Evolutionary conservation across 2,113 vertebrate species (phyloP).

Genomic region (Psophia crepitans): DNA sequence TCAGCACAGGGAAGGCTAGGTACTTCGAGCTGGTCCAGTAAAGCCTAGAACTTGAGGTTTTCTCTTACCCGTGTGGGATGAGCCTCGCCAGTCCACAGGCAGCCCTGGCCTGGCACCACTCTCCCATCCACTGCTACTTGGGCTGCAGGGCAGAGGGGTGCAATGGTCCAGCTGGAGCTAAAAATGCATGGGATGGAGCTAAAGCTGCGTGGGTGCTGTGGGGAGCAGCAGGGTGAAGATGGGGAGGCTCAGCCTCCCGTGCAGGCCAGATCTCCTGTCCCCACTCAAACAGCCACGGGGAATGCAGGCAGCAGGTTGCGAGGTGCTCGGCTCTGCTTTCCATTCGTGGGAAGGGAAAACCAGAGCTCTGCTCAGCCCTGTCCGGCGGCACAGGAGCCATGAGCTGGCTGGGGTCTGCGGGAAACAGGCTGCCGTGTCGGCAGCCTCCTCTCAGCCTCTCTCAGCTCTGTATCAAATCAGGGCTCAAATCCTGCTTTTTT

Average conservation of each 20-base stretch:
- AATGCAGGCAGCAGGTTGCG: not conserved
- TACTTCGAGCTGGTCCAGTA: rapidly evolving
- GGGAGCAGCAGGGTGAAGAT: not conserved
- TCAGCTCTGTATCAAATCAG: not conserved
- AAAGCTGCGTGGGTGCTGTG: not conserved
- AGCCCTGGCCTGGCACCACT: not conserved
- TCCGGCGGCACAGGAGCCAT: rapidly evolving
- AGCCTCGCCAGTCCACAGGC: not conserved
- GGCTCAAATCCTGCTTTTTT: not conserved
- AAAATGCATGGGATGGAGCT: not conserved
- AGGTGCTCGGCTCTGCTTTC: not conserved
- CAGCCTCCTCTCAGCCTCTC: not conserved
- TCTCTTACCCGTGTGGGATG: not conserved
- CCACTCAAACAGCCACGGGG: rapidly evolving
- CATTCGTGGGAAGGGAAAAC: not conserved
- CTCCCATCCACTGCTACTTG: not conserved
- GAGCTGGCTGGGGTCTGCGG: not conserved
- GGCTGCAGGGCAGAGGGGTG: not conserved
- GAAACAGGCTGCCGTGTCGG: not conserved
- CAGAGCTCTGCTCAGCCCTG: not conserved
- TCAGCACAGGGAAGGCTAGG: not conserved
- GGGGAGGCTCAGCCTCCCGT: rapidly evolving
- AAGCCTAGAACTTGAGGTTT: not conserved
- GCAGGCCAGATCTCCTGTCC: not conserved
- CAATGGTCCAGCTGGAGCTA: not conserved